These are phyloP conservation scores for Dinomys branickii DNA, from an alignment of 2,113 vertebrate species.

Conservation along the genomic window DNA sequence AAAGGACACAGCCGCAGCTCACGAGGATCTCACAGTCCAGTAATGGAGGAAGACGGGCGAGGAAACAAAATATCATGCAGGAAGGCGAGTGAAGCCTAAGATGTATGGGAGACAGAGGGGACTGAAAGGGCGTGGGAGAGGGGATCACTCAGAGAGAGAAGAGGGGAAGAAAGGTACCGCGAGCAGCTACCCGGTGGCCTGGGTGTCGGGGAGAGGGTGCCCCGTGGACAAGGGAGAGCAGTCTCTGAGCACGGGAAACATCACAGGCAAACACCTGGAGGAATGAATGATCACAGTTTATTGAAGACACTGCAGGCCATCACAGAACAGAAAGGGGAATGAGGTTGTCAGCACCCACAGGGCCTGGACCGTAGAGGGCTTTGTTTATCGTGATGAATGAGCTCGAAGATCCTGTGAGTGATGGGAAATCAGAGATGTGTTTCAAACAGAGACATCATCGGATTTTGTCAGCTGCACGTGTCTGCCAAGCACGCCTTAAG, in stretches of 20 bases:
- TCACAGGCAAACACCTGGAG: background rate
- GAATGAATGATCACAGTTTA: background rate
- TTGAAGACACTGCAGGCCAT: rapidly evolving
- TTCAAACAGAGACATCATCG: background rate
- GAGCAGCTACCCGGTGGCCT: background rate
- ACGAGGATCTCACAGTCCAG: background rate
- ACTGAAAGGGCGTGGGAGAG: rapidly evolving
- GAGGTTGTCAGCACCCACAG: background rate
- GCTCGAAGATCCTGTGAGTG: background rate
- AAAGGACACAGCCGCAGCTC: background rate
- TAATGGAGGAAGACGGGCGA: background rate
- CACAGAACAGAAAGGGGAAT: background rate
- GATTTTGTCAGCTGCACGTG: background rate
- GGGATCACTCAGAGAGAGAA: background rate
- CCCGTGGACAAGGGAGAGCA: background rate
- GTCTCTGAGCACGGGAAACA: background rate
- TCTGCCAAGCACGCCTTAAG: background rate
- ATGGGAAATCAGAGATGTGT: background rate
- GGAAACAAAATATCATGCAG: background rate
- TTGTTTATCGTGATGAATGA: background rate
- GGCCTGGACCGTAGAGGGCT: background rate
- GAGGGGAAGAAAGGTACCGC: background rate
- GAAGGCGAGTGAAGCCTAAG: background rate
- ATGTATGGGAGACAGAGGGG: background rate
- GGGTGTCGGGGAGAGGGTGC: background rate